Conservation (phyloP, 2,113 vertebrate genomes). For the Hymenochirus boettgeri region DNA sequence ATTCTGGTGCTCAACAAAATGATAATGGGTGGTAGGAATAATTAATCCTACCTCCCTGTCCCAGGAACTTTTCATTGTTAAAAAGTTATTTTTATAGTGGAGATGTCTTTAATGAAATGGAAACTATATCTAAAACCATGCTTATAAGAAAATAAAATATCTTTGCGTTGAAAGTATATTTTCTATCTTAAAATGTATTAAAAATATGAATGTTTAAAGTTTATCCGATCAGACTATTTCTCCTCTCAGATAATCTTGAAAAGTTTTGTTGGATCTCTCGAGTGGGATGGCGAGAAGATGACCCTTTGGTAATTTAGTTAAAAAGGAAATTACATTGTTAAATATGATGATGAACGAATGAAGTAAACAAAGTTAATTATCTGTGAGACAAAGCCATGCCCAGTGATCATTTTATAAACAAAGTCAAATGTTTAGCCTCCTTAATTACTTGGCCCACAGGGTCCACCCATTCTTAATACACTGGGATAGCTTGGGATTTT, state of each 20-base stretch:
- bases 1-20: no score
- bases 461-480: slow-evolving; percentile 17
- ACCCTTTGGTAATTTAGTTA: neutral
- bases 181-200: no score
- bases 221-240: neutral
- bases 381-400: slow-evolving; percentile 23
- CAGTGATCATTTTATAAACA: slow-evolving; percentile 27
- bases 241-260: neutral
- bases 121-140: no score
- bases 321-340: slow-evolving; percentile 6
- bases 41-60: no score
- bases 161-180: no score
- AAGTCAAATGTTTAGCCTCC: slow-evolving; percentile 21
- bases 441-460: slow-evolving; percentile 6
- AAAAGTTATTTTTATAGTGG: no score
- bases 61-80: no score
- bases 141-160: no score
- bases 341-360: slow-evolving; percentile 17
- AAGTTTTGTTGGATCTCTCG: neutral
- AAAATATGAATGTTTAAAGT: no score
- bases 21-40: no score
- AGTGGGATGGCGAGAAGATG: neutral
- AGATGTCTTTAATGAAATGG: no score
- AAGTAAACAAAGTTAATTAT: slow-evolving; percentile 35
- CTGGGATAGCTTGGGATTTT: neutral